Conservation (phyloP, 1,140 invertebrate species). For the Saxidomus purpurata region DNA sequence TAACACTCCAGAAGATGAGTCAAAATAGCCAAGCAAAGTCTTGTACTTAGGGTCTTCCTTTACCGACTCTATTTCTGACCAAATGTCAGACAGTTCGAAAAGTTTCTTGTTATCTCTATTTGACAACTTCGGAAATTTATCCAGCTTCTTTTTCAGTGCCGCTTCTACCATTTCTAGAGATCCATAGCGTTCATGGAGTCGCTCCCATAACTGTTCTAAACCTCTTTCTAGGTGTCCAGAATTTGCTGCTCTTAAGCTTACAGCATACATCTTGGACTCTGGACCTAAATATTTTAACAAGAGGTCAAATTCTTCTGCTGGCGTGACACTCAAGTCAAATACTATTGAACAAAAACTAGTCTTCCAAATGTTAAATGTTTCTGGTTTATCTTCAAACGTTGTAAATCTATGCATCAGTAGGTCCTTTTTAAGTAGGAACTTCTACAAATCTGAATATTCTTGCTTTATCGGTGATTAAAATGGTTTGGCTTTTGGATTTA, state of each 20-base stretch:
- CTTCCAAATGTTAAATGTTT: slow-evolving; percentile 47
- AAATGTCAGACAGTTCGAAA: slow-evolving; percentile 57
- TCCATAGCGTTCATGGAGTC: slow-evolving; percentile 64
- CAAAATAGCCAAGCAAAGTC: slow-evolving; percentile 52
- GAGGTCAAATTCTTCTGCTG: slow-evolving; percentile 58
- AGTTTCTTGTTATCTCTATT: slow-evolving; percentile 41
- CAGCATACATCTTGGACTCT: not conserved
- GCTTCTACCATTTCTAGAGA: slow-evolving; percentile 42
- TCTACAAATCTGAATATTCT: slow-evolving; percentile 37
- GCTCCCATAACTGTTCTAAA: slow-evolving; percentile 46
- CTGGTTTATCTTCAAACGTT: slow-evolving; percentile 58
- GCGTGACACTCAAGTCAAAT: slow-evolving; percentile 18
- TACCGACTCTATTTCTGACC: slow-evolving; percentile 54
- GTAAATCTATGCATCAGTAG: slow-evolving; percentile 36
- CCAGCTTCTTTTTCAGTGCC: slow-evolving; percentile 55
- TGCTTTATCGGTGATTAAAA: not conserved
- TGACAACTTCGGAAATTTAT: slow-evolving; percentile 43
- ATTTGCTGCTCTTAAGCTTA: slow-evolving; percentile 39
- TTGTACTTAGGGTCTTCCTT: slow-evolving; percentile 50
- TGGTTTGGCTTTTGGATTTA: not conserved
- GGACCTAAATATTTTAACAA: slow-evolving; percentile 49
- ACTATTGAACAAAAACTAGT: slow-evolving; percentile 12
- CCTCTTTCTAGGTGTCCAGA: not conserved
- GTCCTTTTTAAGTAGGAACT: slow-evolving; percentile 58
- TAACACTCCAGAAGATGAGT: slow-evolving; percentile 56